These are phyloP conservation scores for Sceliomorpha sp. DNA, from an alignment of 2,888 invertebrate genomes.

Conservation along the genomic window DNA sequence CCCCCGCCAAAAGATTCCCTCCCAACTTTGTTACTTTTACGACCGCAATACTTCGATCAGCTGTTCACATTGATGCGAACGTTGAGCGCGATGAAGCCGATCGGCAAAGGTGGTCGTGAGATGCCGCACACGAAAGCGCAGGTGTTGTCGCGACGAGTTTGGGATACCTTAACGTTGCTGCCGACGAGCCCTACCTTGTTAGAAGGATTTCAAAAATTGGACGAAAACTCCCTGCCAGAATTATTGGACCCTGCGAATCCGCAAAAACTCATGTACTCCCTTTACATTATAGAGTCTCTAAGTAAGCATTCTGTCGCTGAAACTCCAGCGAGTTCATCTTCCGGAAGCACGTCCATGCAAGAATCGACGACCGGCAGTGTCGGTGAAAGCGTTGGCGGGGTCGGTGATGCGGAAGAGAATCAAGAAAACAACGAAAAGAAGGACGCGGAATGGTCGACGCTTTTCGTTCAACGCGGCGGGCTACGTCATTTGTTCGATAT, in stretches of 20 bases:
- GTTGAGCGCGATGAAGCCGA: constrained; percentile 91
- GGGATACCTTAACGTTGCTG: constrained; percentile 95
- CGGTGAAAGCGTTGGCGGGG: constrained; percentile 51
- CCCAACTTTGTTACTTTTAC: constrained; percentile 91
- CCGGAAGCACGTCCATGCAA: constrained; percentile 45
- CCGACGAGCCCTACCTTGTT: constrained; percentile 94
- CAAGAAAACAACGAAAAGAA: constrained; percentile 63
- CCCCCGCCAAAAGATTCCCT: constrained; percentile 92
- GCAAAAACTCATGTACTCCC: constrained; percentile 96
- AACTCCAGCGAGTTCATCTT: constrained; percentile 47
- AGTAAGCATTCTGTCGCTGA: constrained; percentile 74
- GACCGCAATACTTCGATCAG: constrained; percentile 94
- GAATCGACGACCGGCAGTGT: constrained; percentile 39
- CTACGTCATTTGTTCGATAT: constrained; percentile 93
- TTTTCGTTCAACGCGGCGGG: constrained; percentile 93
- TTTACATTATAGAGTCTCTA: constrained; percentile 93
- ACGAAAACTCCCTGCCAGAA: constrained; percentile 85
- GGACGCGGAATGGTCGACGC: constrained; percentile 85
- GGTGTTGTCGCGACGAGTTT: constrained; percentile 91
- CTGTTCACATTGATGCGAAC: constrained; percentile 95
- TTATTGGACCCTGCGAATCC: constrained; percentile 93
- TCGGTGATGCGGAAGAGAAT: constrained; percentile 61
- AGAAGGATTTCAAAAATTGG: constrained; percentile 90
- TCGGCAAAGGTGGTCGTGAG: constrained; percentile 86
- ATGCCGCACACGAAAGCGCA: constrained; percentile 90